Evolutionary conservation across 2,113 vertebrate species (phyloP).

Genomic region (Balaenoptera acutorostrata): DNA sequence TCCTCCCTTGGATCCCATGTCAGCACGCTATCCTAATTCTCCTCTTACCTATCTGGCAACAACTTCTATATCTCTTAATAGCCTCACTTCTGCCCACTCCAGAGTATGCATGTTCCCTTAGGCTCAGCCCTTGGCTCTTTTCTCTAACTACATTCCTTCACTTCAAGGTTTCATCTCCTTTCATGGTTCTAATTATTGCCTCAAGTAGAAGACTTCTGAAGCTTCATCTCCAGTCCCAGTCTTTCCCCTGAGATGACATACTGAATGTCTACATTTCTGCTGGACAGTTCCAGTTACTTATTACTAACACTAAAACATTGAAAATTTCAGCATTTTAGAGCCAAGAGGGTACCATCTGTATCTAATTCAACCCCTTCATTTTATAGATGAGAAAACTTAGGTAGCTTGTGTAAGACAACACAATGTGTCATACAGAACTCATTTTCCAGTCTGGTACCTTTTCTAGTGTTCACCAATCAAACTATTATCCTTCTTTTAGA

Average conservation of each 20-base stretch:
- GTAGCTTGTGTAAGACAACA: not conserved
- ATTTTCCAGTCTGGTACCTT: not conserved
- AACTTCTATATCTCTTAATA: not conserved
- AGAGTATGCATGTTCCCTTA: not conserved
- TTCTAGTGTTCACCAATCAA: not conserved
- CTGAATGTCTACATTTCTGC: not conserved
- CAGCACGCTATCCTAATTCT: not conserved
- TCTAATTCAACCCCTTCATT: not conserved
- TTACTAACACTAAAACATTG: not conserved
- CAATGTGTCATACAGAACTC: not conserved
- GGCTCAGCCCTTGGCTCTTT: not conserved
- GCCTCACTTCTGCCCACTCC: not conserved
- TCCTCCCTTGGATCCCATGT: not conserved
- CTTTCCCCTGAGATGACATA: not conserved
- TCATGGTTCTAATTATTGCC: not conserved
- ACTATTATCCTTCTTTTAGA: not conserved
- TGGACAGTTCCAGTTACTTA: not conserved
- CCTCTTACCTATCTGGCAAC: slow-evolving; percentile 45
- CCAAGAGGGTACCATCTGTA: not conserved
- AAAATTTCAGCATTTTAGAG: slow-evolving; percentile 19
- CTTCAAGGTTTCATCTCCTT: not conserved
- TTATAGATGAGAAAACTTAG: not conserved
- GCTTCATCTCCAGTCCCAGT: not conserved
- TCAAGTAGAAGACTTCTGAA: not conserved
- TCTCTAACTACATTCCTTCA: slow-evolving; percentile 6